phyloP scores from a whole-genome alignment of 2,888 invertebrate genomes.

The Philereme vetulata region DNA sequence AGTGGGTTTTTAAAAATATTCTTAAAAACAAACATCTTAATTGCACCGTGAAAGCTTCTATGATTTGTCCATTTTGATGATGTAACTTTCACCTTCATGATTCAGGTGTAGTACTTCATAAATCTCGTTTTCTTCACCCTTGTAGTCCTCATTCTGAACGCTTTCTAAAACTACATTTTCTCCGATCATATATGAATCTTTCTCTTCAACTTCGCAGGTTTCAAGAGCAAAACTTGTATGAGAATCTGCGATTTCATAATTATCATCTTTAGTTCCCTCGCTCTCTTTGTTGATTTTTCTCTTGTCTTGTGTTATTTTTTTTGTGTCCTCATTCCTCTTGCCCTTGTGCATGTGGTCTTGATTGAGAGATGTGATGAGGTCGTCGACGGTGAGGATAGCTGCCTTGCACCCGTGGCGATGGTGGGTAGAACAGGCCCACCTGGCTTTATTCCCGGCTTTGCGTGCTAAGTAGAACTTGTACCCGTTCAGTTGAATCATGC shows the following conservation, averaged over 20 bases:
- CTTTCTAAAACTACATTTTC: slow-evolving; percentile 20
- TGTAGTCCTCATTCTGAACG: slow-evolving; percentile 16
- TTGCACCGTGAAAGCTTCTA: too few species aligned
- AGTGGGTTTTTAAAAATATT: too few species aligned
- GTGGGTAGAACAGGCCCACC: slow-evolving; percentile 63
- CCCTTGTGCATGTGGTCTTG: slow-evolving; percentile 41
- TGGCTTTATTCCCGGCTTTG: slow-evolving; percentile 35
- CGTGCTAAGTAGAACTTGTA: slow-evolving; percentile 52
- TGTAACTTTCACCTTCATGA: slow-evolving; percentile 15
- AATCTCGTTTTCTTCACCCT: slow-evolving; percentile 12
- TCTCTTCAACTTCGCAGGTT: background rate
- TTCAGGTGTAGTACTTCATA: slow-evolving; percentile 21
- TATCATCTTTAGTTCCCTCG: background rate
- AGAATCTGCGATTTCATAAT: background rate
- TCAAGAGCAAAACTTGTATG: background rate
- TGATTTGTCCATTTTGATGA: slow-evolving; percentile 4
- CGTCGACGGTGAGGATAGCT: slow-evolving; percentile 49
- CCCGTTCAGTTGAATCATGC: slow-evolving; percentile 43
- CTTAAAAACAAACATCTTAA: too few species aligned
- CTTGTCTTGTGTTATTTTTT: background rate
- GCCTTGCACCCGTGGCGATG: slow-evolving; percentile 53
- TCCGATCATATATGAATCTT: slow-evolving; percentile 4
- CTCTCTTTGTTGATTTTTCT: background rate
- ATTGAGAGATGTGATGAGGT: slow-evolving; percentile 45
- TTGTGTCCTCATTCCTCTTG: slow-evolving; percentile 8